Conservation (phyloP, 2,113 vertebrate genomes). For the Chaetodon auriga region DNA sequence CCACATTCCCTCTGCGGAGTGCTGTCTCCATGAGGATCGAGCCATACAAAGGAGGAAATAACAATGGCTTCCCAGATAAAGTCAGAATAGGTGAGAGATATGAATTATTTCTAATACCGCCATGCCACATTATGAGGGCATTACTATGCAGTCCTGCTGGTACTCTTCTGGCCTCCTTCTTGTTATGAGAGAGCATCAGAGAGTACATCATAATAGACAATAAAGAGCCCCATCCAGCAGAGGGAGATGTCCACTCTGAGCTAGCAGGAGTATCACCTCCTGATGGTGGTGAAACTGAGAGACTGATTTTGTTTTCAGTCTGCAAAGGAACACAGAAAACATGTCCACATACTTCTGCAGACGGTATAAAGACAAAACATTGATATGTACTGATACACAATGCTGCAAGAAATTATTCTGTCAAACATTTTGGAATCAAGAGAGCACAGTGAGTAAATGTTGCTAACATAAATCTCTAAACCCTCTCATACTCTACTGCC, state of each 20-base stretch:
- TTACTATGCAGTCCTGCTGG: slow-evolving; percentile 40
- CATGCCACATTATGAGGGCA: slow-evolving; percentile 38
- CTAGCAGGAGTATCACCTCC: neutral
- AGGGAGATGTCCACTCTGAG: slow-evolving; percentile 60
- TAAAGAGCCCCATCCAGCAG: slow-evolving; percentile 67
- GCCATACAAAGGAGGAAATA: slow-evolving; percentile 7
- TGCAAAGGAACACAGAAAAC: slow-evolving; percentile 1
- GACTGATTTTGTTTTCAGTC: slow-evolving; percentile 13
- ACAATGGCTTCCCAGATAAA: slow-evolving; percentile 24
- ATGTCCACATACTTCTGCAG: neutral
- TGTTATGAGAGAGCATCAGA: slow-evolving; percentile 36
- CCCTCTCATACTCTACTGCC: neutral
- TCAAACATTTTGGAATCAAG: neutral
- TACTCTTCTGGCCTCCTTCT: slow-evolving; percentile 27
- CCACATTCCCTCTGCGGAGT: slow-evolving; percentile 39
- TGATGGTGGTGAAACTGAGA: slow-evolving; percentile 6
- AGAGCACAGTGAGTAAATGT: slow-evolving; percentile 19
- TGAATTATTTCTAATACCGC: slow-evolving; percentile 33
- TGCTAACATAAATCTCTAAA: neutral
- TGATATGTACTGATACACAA: neutral
- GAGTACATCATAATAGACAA: slow-evolving; percentile 25
- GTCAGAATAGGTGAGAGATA: slow-evolving; percentile 18
- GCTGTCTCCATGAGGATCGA: slow-evolving; percentile 23
- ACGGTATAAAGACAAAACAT: slow-evolving; percentile 10
- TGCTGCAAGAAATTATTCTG: slow-evolving; percentile 7